A percentile compares a stretch with the other conserved stretches of the same genome.
Evolutionary conservation across 37 sponge, comb jelly and placozoan species (phyloP).

Genomic region (Amphimedon queenslandica): DNA sequence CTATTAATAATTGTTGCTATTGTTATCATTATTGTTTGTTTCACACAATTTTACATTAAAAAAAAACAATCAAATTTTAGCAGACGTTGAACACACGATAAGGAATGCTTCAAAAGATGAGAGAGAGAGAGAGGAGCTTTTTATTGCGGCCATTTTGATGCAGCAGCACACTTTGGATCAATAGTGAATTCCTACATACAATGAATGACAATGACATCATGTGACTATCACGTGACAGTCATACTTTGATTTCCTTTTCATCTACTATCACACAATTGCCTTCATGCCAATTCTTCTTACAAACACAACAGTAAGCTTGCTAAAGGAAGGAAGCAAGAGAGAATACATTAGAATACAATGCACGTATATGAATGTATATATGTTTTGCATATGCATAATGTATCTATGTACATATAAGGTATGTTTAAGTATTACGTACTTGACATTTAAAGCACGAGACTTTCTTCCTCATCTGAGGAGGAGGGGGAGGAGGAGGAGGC

Average conservation of each 20-base stretch:
- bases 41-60: too few relatives aligned
- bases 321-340: not conserved
- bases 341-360: not conserved
- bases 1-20: not conserved
- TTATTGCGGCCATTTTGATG: constrained; percentile 23
- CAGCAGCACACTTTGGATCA: constrained; percentile 12
- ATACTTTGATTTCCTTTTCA: not conserved
- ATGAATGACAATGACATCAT: not conserved
- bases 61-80: too few relatives aligned
- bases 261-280: constrained; percentile 23
- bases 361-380: too few relatives aligned
- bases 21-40: too few relatives aligned
- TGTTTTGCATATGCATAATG: too few relatives aligned
- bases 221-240: constrained; percentile 1
- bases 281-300: constrained; percentile 51
- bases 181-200: constrained; percentile 19
- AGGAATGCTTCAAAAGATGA: too few relatives aligned
- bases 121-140: not conserved
- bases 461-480: constrained; percentile 9
- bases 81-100: too few relatives aligned
- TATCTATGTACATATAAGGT: constrained; percentile 1
- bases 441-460: not conserved
- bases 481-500: not conserved
- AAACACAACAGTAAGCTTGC: constrained; percentile 30
- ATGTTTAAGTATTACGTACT: not conserved